phyloP scores from a whole-genome alignment of 2,797 vertebrate genomes.

The Toxotes lorentzi region DNA sequence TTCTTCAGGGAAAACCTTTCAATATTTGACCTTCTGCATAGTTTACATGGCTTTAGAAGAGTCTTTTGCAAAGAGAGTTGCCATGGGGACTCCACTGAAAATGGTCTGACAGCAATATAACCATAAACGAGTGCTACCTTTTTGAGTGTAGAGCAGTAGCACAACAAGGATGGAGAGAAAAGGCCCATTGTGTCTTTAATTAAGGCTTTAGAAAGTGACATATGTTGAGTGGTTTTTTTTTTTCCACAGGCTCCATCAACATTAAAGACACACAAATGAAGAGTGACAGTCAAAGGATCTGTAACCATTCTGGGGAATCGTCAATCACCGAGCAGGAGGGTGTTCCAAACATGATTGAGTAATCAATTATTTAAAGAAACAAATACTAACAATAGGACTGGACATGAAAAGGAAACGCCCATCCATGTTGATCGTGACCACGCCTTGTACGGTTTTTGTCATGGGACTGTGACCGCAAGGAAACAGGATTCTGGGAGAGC shows the following conservation, averaged over 20 bases:
- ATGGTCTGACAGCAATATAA: constrained; percentile 33
- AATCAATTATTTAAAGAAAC: constrained; percentile 68
- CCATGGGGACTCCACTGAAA: constrained; percentile 57
- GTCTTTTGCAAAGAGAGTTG: constrained; percentile 47
- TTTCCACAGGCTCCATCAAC: background rate
- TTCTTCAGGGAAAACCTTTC: constrained; percentile 60
- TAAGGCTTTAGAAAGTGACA: constrained; percentile 10
- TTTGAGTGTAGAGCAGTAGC: background rate
- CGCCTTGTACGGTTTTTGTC: constrained; percentile 61
- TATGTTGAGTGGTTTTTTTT: background rate
- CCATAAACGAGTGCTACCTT: constrained; percentile 42
- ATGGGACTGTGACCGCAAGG: constrained; percentile 28
- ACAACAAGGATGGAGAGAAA: constrained; percentile 4
- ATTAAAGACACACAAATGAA: background rate
- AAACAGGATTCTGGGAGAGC: constrained; percentile 71
- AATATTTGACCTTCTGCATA: constrained; percentile 72
- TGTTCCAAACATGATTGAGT: constrained; percentile 49
- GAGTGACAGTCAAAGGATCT: constrained; percentile 1
- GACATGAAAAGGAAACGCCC: constrained; percentile 69
- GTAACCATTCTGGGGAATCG: constrained; percentile 7
- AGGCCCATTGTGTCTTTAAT: constrained; percentile 2
- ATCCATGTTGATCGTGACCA: constrained; percentile 56
- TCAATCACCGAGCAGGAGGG: constrained; percentile 46
- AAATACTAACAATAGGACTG: constrained; percentile 71
- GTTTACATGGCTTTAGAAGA: constrained; percentile 54